Conservation (phyloP, 2,113 vertebrate species). For the Rousettus leschenaultii region DNA sequence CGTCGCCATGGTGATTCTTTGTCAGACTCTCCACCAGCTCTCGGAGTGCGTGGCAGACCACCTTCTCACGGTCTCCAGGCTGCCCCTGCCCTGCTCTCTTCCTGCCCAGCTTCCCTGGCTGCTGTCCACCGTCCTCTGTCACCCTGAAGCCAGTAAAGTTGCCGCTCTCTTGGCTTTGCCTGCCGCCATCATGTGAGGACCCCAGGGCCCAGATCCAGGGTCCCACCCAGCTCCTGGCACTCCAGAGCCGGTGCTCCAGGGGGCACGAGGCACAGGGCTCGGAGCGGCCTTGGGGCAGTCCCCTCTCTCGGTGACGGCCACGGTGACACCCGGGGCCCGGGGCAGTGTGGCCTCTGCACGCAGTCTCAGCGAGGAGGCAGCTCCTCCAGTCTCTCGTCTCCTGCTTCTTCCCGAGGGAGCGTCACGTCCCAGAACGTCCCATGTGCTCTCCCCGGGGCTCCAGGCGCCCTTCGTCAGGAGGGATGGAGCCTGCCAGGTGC, state of each 20-base stretch:
- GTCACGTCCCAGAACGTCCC: background rate
- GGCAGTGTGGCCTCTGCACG: accelerated
- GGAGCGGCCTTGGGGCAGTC: accelerated
- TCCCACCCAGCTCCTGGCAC: background rate
- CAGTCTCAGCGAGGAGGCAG: background rate
- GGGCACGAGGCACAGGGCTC: accelerated
- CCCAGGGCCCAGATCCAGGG: accelerated
- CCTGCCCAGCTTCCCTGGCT: background rate
- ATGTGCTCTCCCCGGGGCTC: too few relatives aligned
- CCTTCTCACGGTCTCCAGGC: background rate
- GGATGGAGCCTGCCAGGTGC: background rate
- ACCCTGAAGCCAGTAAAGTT: background rate
- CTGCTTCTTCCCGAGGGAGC: background rate
- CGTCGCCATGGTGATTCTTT: background rate
- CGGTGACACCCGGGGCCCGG: accelerated
- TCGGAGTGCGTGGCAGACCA: accelerated
- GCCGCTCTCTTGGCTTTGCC: background rate
- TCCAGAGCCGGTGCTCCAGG: accelerated
- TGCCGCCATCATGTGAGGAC: background rate
- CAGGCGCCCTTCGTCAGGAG: background rate
- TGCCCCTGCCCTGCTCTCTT: background rate
- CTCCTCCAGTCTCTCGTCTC: background rate
- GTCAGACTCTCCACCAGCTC: background rate
- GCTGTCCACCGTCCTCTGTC: background rate
- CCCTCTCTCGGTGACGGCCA: background rate